phyloP scores from a whole-genome alignment of 2,797 vertebrate species.

The Gallinago stenura region DNA sequence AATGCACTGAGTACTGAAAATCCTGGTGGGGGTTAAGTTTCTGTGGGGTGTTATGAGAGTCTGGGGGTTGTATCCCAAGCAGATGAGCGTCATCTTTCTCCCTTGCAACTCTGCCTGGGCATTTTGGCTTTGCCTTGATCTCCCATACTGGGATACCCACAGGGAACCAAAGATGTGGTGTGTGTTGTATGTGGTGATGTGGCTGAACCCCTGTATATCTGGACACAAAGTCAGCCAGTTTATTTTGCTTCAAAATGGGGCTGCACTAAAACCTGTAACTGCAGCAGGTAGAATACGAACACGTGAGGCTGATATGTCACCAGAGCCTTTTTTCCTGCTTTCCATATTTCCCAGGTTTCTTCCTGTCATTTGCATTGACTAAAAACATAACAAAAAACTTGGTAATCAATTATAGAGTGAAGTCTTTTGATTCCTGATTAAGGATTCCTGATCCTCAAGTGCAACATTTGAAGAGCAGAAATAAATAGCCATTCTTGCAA shows the following conservation, averaged over 20 bases:
- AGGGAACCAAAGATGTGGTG: neutral
- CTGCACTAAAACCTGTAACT: neutral
- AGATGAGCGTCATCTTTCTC: accelerated
- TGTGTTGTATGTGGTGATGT: neutral
- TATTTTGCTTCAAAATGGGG: neutral
- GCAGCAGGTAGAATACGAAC: neutral
- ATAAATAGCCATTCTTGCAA: neutral
- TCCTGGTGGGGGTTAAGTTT: neutral
- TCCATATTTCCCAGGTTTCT: neutral
- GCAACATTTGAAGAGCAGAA: neutral
- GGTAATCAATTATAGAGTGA: neutral
- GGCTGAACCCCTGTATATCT: neutral
- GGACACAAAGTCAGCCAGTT: neutral
- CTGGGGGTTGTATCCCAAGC: neutral
- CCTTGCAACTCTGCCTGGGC: neutral
- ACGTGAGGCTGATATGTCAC: neutral
- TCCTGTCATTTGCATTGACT: neutral
- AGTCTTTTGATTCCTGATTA: neutral
- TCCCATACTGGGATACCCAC: neutral
- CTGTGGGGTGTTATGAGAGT: neutral
- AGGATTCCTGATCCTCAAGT: neutral
- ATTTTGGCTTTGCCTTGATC: neutral
- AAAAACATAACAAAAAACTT: neutral
- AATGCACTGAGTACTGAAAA: neutral
- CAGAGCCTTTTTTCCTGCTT: neutral